Base-by-base conservation (phyloP, 2,113 vertebrate species). In the Corapipo altera region DNA sequence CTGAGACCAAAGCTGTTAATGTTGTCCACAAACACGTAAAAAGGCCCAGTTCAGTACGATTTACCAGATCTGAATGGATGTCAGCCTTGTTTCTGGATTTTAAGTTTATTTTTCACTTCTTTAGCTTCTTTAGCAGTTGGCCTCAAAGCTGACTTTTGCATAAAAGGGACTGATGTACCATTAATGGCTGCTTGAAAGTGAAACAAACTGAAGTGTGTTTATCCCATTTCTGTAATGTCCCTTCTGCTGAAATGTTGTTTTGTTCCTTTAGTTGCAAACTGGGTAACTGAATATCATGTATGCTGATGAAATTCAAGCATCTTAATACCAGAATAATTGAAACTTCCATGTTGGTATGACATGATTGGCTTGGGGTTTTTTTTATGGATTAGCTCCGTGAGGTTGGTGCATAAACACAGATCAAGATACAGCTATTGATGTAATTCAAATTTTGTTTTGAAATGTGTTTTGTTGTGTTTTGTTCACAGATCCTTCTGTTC, bases 401-500 rank as follows among this genome's bases (percentile, higher is more conserved):
- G 15, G 8, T 39, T 80, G 37, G 5, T 76, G 17, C 12, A 2
- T 72, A 85, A 92, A 74, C 27, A 57, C 4, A 51, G 39, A 65
- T 24, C n/a, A 49, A 65, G 32, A 6, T 74, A 41, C n/a, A 35
- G 9, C n/a, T 96, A 19, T 46, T 86, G 27, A 15, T 51, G 74
- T 80, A n/a, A 30, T 71, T 85, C 58, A 61, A 4, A 33, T 89
- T 90, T 92, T 91, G 19, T 67, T 91, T 72, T 80, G 55, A 72
- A 43, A 51, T 27, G 7, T 62, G 37, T 15, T 90, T 89, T 41
- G 12, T 76, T 94, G 21, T 91, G 33, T 80, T 95, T 91, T 41
- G 2, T 91, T 75, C 24, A 75, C 97, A 99, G 99, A 99, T 91
- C 98, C 99, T 41, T 98, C 98, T 67, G 99, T 99, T 86, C 95